phyloP scores from a whole-genome alignment of 2,113 vertebrate genomes.

The Noturus placidus region DNA sequence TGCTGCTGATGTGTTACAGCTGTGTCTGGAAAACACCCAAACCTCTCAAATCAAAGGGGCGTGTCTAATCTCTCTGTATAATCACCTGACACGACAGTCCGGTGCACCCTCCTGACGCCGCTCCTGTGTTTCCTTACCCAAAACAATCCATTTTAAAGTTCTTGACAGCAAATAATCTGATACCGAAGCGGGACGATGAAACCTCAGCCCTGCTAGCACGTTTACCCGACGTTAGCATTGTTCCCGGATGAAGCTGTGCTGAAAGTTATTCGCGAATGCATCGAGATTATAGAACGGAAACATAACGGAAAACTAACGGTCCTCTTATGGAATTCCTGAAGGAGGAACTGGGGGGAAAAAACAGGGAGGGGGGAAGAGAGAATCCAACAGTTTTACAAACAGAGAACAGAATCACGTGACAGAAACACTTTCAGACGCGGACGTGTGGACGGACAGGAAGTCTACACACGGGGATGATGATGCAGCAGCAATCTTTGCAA shows the following conservation, averaged over 20 bases:
- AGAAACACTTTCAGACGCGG: slow-evolving; percentile 64
- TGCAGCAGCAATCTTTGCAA: slow-evolving; percentile 65
- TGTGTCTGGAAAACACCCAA: not conserved
- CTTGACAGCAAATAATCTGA: not conserved
- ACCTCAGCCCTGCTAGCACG: not conserved
- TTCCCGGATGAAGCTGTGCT: not conserved
- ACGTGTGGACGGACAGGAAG: slow-evolving; percentile 63
- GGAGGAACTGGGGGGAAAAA: slow-evolving; percentile 1
- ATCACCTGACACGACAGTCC: not conserved
- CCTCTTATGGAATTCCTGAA: slow-evolving; percentile 81
- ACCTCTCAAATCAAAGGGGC: not conserved
- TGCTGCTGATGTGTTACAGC: not conserved
- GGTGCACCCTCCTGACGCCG: not conserved
- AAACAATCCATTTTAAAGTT: not conserved
- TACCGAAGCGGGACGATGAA: no score
- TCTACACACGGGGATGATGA: slow-evolving; percentile 55
- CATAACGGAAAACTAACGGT: slow-evolving; percentile 48
- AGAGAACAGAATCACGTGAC: slow-evolving; percentile 92
- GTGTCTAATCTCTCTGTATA: not conserved
- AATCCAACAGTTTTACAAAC: slow-evolving; percentile 76
- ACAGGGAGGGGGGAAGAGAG: slow-evolving; percentile 43
- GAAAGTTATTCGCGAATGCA: not conserved
- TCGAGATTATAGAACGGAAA: not conserved
- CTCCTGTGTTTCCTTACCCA: not conserved
- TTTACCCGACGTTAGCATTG: not conserved